Evolutionary conservation across 1,140 invertebrate genomes (phyloP), one percentile per base, ranked within the genome.

Genomic region (Nephila pilipes): DNA sequence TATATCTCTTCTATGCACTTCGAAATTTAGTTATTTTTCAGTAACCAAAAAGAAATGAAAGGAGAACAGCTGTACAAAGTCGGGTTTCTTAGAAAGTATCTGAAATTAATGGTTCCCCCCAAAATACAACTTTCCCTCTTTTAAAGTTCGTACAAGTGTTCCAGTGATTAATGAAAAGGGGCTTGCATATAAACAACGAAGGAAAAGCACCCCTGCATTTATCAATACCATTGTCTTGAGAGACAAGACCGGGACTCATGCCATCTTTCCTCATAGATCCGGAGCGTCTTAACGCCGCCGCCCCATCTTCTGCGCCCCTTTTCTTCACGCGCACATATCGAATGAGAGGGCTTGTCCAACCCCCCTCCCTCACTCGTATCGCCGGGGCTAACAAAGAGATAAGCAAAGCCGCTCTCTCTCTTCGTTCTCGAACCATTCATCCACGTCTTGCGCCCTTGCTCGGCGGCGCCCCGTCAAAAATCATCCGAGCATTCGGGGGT

Each of bases 341-440:
- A 75, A 75, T 75, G 65, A 75, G 80, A 55, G 55, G 38, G 54
- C 25, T 79, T 57, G 20, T 36, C 57, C 89, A 29, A n/a, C 54
- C 57, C 38, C 69, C 29, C 32, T 20, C 79, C 55, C 57, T 36
- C n/a, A 58, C 38, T 60, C 55, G 75, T 81, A 89, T 89, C 87
- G 88, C 54, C 57, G 75, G 88, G 88, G 54, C 69, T 90, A 90
- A 90, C 88, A 90, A 90, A 90, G 88, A 90, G 88, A 90, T 90
- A 90, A 90, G 88, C 75, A 90, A 90, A 89, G 65, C 65, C 88
- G 29, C 25, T 75, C 75, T 80, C 60, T 63, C 69, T 80, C 36
- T 63, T 75, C 58, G 87, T 63, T 79, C 63, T 89, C 65, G 55
- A 57, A 58, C 55, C 87, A 89, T 89, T 89, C 87, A 89, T 89